Percentiles rank a stretch among this genome's conserved stretches.
Conservation (phyloP, 2,888 invertebrate genomes). For the Synanthedon andrenaeformis region DNA sequence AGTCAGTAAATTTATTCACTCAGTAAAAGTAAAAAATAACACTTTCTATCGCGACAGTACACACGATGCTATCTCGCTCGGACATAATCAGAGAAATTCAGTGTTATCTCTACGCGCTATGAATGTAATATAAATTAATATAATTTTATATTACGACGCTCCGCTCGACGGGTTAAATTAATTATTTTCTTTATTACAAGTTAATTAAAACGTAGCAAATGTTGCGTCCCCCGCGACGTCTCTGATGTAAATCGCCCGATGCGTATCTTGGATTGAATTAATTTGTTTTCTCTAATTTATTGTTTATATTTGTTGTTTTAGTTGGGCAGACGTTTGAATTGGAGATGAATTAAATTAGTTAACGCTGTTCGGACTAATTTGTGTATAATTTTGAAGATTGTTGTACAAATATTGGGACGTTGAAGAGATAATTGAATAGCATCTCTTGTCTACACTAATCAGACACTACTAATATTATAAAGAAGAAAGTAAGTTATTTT, state of each 20-base stretch:
- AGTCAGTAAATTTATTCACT: no score
- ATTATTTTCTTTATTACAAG: conserved; percentile 24
- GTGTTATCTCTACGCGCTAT: conserved; percentile 8
- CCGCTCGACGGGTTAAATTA: conserved; percentile 7
- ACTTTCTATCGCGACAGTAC: not conserved
- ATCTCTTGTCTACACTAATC: no score
- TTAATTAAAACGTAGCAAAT: conserved; percentile 29
- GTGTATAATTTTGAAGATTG: no score
- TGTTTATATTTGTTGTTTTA: conserved; percentile 4
- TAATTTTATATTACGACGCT: conserved; percentile 15
- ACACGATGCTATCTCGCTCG: conserved; percentile 6
- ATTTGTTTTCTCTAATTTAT: conserved; percentile 13
- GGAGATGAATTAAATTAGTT: not conserved
- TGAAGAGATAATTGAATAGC: no score
- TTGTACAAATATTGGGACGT: no score
- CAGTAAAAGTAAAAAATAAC: not conserved
- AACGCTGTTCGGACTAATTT: not conserved
- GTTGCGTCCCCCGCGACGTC: conserved; percentile 6
- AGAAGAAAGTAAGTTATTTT: no score
- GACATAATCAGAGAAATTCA: conserved; percentile 7
- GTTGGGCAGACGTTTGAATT: not conserved
- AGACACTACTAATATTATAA: no score
- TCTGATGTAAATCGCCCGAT: conserved; percentile 12
- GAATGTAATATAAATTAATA: conserved; percentile 13
- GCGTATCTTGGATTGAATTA: conserved; percentile 13